A percentile compares a stretch with the other conserved stretches of the same genome.
phyloP scores from a whole-genome alignment of 2,888 invertebrate genomes.

The Drosophila affinis region DNA sequence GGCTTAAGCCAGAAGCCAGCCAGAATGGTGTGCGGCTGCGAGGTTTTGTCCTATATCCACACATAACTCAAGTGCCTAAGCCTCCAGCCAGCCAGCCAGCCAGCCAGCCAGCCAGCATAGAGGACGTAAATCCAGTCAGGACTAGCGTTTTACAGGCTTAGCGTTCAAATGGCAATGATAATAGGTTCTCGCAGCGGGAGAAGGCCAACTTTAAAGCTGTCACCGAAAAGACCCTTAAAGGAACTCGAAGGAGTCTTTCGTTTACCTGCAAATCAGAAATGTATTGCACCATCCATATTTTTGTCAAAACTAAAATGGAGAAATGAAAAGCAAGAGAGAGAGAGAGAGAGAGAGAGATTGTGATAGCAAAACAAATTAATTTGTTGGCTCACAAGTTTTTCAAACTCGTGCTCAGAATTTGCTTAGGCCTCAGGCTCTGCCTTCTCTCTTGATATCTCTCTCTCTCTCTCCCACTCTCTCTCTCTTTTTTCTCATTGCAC shows the following conservation, averaged over 20 bases:
- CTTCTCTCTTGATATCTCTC: too few relatives aligned
- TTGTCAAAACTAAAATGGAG: not conserved
- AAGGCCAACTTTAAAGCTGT: not conserved
- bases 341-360: not conserved
- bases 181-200: too few relatives aligned
- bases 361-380: not conserved
- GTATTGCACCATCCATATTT: not conserved
- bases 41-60: not conserved
- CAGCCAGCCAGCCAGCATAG: too few relatives aligned
- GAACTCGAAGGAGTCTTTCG: too few relatives aligned
- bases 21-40: not conserved
- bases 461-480: not conserved
- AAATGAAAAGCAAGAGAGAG: not conserved
- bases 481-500: constrained; percentile 5
- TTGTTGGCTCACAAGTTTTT: not conserved
- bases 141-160: not conserved
- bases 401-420: not conserved
- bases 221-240: too few relatives aligned
- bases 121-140: not conserved
- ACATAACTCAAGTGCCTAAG: constrained; percentile 16
- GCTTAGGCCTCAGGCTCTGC: not conserved
- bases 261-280: not conserved
- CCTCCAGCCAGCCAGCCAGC: not conserved
- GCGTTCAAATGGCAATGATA: not conserved
- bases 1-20: not conserved